These are phyloP conservation scores for Sinonovacula constricta DNA, from an alignment of 1,140 invertebrate species.

Conservation along the genomic window DNA sequence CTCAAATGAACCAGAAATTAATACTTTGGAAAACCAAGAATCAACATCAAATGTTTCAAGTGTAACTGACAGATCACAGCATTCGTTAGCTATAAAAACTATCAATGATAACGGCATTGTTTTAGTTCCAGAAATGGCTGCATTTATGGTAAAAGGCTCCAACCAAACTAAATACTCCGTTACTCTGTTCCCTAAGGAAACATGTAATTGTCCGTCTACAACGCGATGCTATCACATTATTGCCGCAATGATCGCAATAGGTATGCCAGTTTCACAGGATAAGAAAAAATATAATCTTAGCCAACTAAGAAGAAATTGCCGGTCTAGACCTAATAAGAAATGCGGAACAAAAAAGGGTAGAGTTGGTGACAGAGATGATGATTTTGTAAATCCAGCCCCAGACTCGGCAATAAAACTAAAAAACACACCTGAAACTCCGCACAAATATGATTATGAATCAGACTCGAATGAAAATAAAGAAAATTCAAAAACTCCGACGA, in stretches of 20 bases:
- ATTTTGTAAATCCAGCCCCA: conserved; percentile 4
- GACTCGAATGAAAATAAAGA: no score
- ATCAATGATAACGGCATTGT: conserved; percentile 19
- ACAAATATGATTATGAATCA: no score
- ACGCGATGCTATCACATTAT: conserved; percentile 26
- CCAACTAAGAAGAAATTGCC: conserved; percentile 19
- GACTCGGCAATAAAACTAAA: no score
- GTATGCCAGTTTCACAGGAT: conserved; percentile 18
- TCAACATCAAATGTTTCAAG: no score
- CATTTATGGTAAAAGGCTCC: conserved; percentile 29
- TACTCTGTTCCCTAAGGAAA: conserved; percentile 18
- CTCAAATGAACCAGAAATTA: no score
- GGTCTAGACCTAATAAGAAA: conserved; percentile 21
- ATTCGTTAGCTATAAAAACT: conserved; percentile 8
- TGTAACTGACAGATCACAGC: no score
- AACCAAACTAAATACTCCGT: conserved; percentile 9
- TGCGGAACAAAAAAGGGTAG: conserved; percentile 31
- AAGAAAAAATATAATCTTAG: conserved; percentile 26
- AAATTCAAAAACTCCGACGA: no score
- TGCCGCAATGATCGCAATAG: conserved; percentile 14
- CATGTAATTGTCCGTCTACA: conserved; percentile 22
- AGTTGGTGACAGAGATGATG: conserved; percentile 5
- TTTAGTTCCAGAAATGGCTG: conserved; percentile 28
- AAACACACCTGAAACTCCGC: no score
- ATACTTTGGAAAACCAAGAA: no score